A percentile compares a stretch with the other conserved stretches of the same genome.
Evolutionary conservation across 2,888 invertebrate genomes (phyloP).

Genomic region (Stenichneumon culpator): DNA sequence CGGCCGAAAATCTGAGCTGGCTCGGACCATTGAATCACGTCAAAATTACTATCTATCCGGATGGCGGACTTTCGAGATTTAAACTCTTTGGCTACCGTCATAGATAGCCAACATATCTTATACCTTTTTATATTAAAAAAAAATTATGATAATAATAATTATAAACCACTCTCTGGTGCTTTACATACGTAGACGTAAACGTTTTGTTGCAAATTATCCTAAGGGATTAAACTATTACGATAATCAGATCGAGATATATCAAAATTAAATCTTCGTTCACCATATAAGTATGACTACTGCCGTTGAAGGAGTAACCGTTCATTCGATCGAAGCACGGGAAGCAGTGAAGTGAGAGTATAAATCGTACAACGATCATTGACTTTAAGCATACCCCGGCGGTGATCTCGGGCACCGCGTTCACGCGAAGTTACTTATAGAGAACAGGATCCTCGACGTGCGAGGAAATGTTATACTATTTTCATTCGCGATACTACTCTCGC

Average conservation of each 20-base stretch:
- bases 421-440: constrained; percentile 1
- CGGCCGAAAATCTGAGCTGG: constrained; percentile 72
- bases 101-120: neutral
- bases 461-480: constrained; percentile 43
- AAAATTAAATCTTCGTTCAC: constrained; percentile 12
- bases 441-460: constrained; percentile 30
- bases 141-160: too few species aligned
- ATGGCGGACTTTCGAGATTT: constrained; percentile 89
- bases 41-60: constrained; percentile 88
- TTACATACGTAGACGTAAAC: too few species aligned
- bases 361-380: constrained; percentile 60
- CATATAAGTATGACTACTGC: neutral
- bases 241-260: neutral
- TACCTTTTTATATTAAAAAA: too few species aligned
- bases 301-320: constrained; percentile 31
- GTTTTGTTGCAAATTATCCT: too few species aligned
- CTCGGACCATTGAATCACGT: constrained; percentile 86
- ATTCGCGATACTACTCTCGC: neutral
- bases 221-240: neutral
- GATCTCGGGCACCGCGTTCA: constrained; percentile 12
- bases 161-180: too few species aligned
- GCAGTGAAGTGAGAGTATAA: constrained; percentile 57
- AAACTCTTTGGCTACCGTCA: constrained; percentile 83
- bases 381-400: constrained; percentile 15
- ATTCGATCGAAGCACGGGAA: constrained; percentile 42